A percentile compares a stretch with the other conserved stretches of the same genome.
Conservation (phyloP, 2,113 vertebrate species). For the Cairina moschata region DNA sequence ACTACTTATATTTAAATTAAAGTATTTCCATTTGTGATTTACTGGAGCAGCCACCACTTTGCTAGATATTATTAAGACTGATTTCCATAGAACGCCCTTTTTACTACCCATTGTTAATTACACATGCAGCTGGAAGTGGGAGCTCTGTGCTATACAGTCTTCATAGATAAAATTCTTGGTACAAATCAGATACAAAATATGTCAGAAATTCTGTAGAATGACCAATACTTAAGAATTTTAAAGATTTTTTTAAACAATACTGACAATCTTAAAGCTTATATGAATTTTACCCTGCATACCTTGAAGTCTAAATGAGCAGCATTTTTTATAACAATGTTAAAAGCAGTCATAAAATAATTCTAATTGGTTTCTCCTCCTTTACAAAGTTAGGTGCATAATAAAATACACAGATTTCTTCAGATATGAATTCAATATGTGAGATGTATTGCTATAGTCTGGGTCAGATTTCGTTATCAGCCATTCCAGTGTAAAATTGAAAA, state of each 20-base stretch:
- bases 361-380: background rate
- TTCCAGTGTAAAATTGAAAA: background rate
- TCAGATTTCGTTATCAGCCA: background rate
- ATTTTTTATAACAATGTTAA: background rate
- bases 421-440: background rate
- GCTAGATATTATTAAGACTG: slow-evolving; percentile 30
- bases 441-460: background rate
- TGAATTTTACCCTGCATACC: background rate
- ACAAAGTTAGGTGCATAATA: background rate
- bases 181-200: background rate
- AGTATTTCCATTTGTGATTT: slow-evolving; percentile 62
- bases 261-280: background rate
- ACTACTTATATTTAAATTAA: slow-evolving; percentile 66
- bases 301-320: background rate
- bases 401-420: background rate
- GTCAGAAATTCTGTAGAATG: background rate
- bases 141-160: slow-evolving; percentile 2
- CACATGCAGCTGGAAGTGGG: background rate
- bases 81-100: slow-evolving; percentile 51
- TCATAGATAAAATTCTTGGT: background rate
- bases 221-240: background rate
- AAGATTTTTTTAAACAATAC: background rate
- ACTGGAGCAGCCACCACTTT: slow-evolving; percentile 21
- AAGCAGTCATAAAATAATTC: background rate
- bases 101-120: slow-evolving; percentile 42